Conservation (phyloP, 2,888 invertebrate species). For the Agrotis segetum region DNA sequence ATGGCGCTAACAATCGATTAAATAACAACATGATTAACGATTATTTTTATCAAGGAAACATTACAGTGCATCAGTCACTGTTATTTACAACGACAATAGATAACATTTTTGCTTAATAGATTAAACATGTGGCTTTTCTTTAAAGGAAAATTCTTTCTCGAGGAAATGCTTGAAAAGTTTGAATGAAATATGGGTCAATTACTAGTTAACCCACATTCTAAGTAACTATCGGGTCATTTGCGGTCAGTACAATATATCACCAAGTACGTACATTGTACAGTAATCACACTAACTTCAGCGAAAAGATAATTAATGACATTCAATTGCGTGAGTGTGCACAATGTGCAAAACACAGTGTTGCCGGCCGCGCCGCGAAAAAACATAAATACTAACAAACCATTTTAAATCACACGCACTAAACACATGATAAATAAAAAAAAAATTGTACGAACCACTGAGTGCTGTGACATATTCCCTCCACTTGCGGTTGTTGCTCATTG, state of each 20-base stretch:
- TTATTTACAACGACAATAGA: slow-evolving; percentile 3
- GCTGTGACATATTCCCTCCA: slow-evolving; percentile 89
- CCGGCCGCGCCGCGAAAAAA: slow-evolving; percentile 51
- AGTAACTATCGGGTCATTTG: slow-evolving; percentile 9
- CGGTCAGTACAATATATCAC: slow-evolving; percentile 15
- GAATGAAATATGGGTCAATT: slow-evolving; percentile 1
- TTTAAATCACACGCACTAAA: slow-evolving; percentile 41
- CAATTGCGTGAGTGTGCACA: slow-evolving; percentile 54
- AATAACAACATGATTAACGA: slow-evolving; percentile 4
- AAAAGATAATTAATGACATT: slow-evolving; percentile 49
- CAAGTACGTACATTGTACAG: not conserved
- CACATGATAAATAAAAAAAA: slow-evolving; percentile 69
- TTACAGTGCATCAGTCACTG: not conserved
- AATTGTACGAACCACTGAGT: slow-evolving; percentile 85
- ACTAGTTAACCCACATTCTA: not conserved
- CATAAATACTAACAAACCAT: slow-evolving; percentile 53
- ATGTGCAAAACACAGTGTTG: slow-evolving; percentile 62
- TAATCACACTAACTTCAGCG: slow-evolving; percentile 25
- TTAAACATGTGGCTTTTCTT: not conserved
- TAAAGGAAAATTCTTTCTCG: slow-evolving; percentile 2
- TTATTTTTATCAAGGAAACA: slow-evolving; percentile 18
- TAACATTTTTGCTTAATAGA: not conserved
- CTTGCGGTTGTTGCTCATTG: slow-evolving; percentile 85
- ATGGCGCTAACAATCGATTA: slow-evolving; percentile 28
- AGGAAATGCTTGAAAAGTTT: not conserved